These are phyloP conservation scores for Trematomus loennbergii DNA, from an alignment of 2,113 vertebrate genomes.

Conservation along the genomic window DNA sequence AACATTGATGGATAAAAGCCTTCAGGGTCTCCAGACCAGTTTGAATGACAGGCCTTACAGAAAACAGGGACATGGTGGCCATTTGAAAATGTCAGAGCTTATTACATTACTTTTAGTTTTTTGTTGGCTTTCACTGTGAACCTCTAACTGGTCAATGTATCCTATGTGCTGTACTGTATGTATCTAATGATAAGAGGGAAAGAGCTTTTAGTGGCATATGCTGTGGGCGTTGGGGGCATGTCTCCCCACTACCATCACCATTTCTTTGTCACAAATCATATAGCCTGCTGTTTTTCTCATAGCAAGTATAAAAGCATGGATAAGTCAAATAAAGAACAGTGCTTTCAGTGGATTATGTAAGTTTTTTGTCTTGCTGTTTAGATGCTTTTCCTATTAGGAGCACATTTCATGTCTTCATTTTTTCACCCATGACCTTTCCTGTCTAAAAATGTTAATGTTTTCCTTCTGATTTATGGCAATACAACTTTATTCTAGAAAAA, in stretches of 20 bases:
- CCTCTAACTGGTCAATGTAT: neutral
- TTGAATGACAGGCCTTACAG: constrained; percentile 36
- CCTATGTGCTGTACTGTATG: too few relatives aligned
- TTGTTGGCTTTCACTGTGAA: neutral
- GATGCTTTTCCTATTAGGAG: neutral
- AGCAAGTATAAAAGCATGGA: neutral
- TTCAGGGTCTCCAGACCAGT: constrained; percentile 34
- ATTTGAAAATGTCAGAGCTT: constrained; percentile 4
- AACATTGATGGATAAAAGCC: constrained; percentile 62
- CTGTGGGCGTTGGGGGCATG: neutral
- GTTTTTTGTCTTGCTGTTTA: neutral
- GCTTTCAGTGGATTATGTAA: neutral
- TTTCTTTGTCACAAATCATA: neutral
- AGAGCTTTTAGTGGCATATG: neutral
- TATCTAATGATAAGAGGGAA: neutral
- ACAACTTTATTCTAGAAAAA: neutral
- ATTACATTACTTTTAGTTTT: constrained; percentile 20
- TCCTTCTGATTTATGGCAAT: neutral
- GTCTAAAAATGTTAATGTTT: too few relatives aligned
- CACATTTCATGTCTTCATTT: neutral
- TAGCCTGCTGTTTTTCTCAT: neutral
- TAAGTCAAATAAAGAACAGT: neutral
- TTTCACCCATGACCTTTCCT: neutral
- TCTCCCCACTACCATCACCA: neutral
- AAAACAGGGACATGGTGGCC: constrained; percentile 20